Percentiles rank a stretch among this genome's conserved stretches.
phyloP scores from a whole-genome alignment of 2,888 invertebrate genomes.

The Latheticus oryzae region DNA sequence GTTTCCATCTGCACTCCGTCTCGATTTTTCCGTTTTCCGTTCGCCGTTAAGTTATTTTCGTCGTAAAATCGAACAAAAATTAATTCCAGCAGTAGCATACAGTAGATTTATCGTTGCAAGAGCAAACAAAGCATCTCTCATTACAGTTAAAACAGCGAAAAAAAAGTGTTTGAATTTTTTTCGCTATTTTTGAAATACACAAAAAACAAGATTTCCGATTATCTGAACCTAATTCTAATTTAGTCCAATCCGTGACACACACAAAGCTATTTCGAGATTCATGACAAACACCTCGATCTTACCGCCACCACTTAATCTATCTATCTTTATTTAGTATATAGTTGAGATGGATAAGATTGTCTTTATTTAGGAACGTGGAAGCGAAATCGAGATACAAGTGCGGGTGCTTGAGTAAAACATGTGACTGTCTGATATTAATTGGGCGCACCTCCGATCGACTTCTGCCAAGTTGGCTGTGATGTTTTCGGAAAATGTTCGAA shows the following conservation, averaged over 20 bases:
- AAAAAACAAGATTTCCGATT: conserved; percentile 45
- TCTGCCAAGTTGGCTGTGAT: conserved; percentile 51
- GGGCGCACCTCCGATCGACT: conserved; percentile 53
- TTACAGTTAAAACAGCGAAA: no score
- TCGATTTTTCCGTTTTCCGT: no score
- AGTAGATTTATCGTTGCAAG: no score
- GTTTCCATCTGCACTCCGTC: no score
- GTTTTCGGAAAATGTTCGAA: conserved; percentile 8
- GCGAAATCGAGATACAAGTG: conserved; percentile 40
- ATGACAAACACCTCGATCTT: conserved; percentile 50
- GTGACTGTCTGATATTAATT: conserved; percentile 52
- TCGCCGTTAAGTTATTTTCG: no score
- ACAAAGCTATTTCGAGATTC: conserved; percentile 47
- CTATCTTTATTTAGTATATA: conserved; percentile 4
- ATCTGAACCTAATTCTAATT: conserved; percentile 46
- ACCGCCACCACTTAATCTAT: conserved; percentile 5
- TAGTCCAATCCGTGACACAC: conserved; percentile 48
- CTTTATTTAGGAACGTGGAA: conserved; percentile 5
- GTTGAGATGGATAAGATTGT: neutral
- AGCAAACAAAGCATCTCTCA: no score
- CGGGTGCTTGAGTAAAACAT: conserved; percentile 49
- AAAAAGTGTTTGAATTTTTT: no score
- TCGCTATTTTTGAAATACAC: no score
- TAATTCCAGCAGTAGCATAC: no score
- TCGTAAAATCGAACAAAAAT: no score